Conservation (phyloP, 2,888 invertebrate species). For the Cosmia pyralina region DNA sequence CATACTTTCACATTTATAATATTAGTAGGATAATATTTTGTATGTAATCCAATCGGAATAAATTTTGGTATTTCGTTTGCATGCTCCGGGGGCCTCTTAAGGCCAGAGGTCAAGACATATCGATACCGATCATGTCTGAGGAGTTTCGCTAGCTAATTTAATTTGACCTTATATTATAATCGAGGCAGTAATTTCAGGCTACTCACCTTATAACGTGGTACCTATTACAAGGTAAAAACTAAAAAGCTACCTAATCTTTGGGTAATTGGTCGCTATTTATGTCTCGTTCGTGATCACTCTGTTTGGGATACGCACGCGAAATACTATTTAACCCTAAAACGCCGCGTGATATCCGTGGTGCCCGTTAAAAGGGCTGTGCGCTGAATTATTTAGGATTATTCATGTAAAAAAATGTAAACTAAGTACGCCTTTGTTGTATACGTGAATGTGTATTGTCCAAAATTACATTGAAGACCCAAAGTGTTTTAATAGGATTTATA, state of each 20-base stretch:
- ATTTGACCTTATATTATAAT: too few species aligned
- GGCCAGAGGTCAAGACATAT: too few species aligned
- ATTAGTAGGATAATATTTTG: too few species aligned
- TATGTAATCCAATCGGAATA: too few species aligned
- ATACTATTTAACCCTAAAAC: conserved; percentile 69
- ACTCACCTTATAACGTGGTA: not conserved
- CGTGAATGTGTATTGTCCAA: not conserved
- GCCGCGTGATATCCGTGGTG: conserved; percentile 39
- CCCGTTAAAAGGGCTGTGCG: conserved; percentile 14
- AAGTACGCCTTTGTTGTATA: conserved; percentile 3
- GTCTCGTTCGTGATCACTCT: conserved; percentile 59
- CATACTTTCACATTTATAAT: too few species aligned
- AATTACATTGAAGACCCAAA: not conserved
- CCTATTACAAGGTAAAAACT: not conserved
- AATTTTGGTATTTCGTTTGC: too few species aligned
- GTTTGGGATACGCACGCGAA: conserved; percentile 66
- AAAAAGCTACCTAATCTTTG: conserved; percentile 36
- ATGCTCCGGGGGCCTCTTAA: too few species aligned
- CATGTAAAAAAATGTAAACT: not conserved
- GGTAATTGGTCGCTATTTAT: conserved; percentile 47
- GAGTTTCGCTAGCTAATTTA: too few species aligned
- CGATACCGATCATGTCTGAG: too few species aligned
- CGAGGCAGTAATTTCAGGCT: conserved; percentile 10
- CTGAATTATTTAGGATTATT: conserved; percentile 19
- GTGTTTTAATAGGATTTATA: not conserved